A percentile compares a stretch with the other conserved stretches of the same genome.
Conservation (phyloP, 1,140 invertebrate genomes). For the Macrobrachium nipponense region DNA sequence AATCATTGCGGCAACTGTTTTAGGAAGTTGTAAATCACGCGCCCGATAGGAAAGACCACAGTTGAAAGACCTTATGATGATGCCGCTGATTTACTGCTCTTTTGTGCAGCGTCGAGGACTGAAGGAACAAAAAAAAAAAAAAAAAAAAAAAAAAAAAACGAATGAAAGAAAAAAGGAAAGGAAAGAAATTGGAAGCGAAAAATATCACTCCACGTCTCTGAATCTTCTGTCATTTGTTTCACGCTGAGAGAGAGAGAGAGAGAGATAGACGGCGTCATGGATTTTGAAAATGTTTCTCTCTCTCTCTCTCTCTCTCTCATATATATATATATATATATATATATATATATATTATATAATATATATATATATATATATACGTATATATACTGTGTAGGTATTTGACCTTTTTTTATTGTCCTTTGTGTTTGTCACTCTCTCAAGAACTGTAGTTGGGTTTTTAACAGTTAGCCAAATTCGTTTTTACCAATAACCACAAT, state of each 20-base stretch:
- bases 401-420: too few species aligned
- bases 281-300: background rate
- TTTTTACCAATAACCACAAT: too few species aligned
- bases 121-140: background rate
- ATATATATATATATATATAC: background rate
- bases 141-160: background rate
- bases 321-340: slow-evolving; percentile 37
- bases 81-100: too few species aligned
- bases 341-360: slow-evolving; percentile 37
- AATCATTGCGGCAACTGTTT: too few species aligned
- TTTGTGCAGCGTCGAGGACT: too few species aligned
- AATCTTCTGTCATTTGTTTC: background rate
- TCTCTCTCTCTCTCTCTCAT: slow-evolving; percentile 1
- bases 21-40: too few species aligned
- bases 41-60: too few species aligned
- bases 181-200: background rate
- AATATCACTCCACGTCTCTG: background rate
- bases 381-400: too few species aligned
- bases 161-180: background rate
- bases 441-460: too few species aligned
- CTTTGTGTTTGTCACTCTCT: too few species aligned
- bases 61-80: too few species aligned
- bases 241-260: slow-evolving; percentile 1
- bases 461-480: too few species aligned
- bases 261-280: slow-evolving; percentile 2